phyloP scores from a whole-genome alignment of 2,797 vertebrate species.

The Ctenochaetus hawaiiensis region DNA sequence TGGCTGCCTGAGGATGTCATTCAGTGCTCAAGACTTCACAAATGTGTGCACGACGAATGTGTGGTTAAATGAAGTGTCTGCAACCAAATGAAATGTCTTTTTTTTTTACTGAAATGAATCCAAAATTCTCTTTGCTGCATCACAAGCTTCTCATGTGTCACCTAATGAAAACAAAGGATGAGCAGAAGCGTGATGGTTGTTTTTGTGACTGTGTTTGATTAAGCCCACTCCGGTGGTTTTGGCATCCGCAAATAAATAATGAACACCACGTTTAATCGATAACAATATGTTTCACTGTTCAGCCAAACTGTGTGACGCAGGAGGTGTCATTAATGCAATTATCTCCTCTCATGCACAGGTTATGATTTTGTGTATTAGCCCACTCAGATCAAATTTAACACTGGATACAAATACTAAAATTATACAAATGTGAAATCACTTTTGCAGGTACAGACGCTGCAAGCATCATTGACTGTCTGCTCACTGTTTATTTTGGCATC shows the following conservation, averaged over 20 bases:
- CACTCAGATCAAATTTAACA: slow-evolving; percentile 18
- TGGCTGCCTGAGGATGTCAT: not conserved
- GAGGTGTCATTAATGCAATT: slow-evolving; percentile 28
- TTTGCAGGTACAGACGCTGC: slow-evolving; percentile 4
- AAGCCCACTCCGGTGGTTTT: slow-evolving; percentile 24
- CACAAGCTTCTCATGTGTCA: slow-evolving; percentile 11
- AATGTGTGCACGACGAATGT: not conserved
- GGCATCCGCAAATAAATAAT: slow-evolving; percentile 39
- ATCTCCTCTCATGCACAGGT: slow-evolving; percentile 13
- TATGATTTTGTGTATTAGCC: slow-evolving; percentile 5
- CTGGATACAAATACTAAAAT: not conserved
- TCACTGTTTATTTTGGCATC: not conserved
- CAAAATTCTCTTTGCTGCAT: slow-evolving; percentile 6
- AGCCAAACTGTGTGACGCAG: slow-evolving; percentile 20
- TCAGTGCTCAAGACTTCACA: not conserved
- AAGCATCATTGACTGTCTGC: not conserved
- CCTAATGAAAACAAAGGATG: slow-evolving; percentile 6
- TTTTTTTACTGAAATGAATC: slow-evolving; percentile 13
- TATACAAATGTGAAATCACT: not conserved
- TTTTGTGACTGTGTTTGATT: slow-evolving; percentile 19
- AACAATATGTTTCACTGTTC: slow-evolving; percentile 20
- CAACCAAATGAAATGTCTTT: not conserved
- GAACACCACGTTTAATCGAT: slow-evolving; percentile 28
- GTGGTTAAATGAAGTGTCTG: not conserved
- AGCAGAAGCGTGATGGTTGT: not conserved